These are phyloP conservation scores for Oscheius onirici DNA, from an alignment of 2,888 invertebrate genomes.

Conservation along the genomic window DNA sequence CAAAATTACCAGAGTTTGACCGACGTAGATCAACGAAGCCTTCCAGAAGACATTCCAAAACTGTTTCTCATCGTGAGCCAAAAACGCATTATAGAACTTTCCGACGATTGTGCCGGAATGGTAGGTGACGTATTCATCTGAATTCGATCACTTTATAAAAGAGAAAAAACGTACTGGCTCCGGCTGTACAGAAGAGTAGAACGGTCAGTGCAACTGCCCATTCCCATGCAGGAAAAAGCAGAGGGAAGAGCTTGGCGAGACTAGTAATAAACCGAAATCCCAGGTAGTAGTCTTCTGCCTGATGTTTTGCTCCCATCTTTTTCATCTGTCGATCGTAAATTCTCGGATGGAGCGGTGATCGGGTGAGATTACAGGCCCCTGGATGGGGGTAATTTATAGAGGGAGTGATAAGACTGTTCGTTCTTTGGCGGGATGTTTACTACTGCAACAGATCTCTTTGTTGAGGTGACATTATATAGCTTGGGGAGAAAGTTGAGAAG, in stretches of 20 bases:
- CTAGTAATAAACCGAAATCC: slow-evolving; percentile 15
- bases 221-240: slow-evolving; percentile 12
- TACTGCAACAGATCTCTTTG: background rate
- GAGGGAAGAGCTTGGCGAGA: slow-evolving; percentile 10
- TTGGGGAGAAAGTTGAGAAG: background rate
- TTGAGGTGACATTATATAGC: background rate
- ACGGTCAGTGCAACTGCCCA: background rate
- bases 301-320: slow-evolving; percentile 4
- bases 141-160: slow-evolving; percentile 29
- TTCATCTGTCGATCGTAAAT: too few relatives aligned
- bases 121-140: slow-evolving; percentile 75
- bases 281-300: slow-evolving; percentile 2
- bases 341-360: too few relatives aligned
- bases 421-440: background rate
- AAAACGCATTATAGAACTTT: slow-evolving; percentile 75
- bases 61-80: slow-evolving; percentile 73
- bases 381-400: background rate
- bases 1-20: slow-evolving; percentile 50
- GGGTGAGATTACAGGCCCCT: too few relatives aligned
- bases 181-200: slow-evolving; percentile 6
- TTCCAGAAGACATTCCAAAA: slow-evolving; percentile 72
- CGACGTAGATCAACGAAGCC: slow-evolving; percentile 70
- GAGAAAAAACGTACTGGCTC: background rate
- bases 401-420: background rate
- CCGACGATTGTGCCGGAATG: slow-evolving; percentile 76